phyloP scores from a whole-genome alignment of 1,140 invertebrate species.

The Bombus picipes region DNA sequence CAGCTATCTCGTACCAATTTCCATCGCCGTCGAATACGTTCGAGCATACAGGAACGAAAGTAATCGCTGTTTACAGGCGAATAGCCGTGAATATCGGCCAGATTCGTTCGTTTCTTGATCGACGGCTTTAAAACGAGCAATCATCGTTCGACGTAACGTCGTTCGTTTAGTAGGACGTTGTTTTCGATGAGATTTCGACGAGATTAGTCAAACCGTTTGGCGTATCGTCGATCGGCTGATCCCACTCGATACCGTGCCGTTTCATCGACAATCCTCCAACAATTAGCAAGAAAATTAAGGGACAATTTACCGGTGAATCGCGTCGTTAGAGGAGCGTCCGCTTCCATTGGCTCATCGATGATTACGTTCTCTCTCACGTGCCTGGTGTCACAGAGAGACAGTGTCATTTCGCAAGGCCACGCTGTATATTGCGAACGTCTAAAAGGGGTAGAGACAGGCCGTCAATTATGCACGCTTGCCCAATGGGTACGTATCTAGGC shows the following conservation, averaged over 20 bases:
- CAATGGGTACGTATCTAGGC: conserved; percentile 75
- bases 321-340: conserved; percentile 30
- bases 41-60: neutral
- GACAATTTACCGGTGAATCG: conserved; percentile 56
- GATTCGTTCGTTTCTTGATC: conserved; percentile 1
- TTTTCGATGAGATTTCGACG: neutral
- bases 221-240: neutral
- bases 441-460: conserved; percentile 63
- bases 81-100: neutral
- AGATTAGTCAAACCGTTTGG: neutral
- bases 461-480: conserved; percentile 70
- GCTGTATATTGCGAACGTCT: conserved; percentile 65
- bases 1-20: conserved; percentile 22
- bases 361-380: conserved; percentile 36
- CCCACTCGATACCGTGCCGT: conserved; percentile 37
- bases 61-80: conserved; percentile 25
- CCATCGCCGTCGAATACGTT: neutral
- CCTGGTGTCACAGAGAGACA: conserved; percentile 60
- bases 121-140: neutral
- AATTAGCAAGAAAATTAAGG: conserved; percentile 60
- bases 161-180: neutral
- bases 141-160: conserved; percentile 3
- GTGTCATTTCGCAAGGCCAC: conserved; percentile 72
- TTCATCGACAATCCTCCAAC: conserved; percentile 11
- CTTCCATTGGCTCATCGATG: neutral